Conservation (phyloP, 2,797 vertebrate species). For the Antennarius maculatus region DNA sequence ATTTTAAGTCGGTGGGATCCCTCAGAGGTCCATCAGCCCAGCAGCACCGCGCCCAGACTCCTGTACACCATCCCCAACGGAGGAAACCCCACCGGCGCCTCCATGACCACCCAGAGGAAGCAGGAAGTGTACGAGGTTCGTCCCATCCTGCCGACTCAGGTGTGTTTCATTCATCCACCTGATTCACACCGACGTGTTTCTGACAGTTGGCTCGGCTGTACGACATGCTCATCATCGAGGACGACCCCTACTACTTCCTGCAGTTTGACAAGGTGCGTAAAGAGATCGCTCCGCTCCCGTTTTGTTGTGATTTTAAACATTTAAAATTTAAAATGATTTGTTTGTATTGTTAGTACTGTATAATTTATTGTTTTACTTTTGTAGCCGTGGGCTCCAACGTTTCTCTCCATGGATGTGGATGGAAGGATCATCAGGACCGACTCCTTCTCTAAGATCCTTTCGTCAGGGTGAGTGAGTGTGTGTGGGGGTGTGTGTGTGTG, state of each 20-base stretch:
- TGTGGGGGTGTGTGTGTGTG: conserved; percentile 4
- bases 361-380: background rate
- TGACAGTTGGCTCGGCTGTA: conserved; percentile 85
- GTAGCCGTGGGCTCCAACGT: conserved; percentile 83
- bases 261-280: conserved; percentile 85
- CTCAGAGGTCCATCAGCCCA: conserved; percentile 72
- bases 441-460: conserved; percentile 88
- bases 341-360: background rate
- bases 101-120: conserved; percentile 85
- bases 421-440: conserved; percentile 84
- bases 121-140: conserved; percentile 85
- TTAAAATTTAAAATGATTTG: background rate
- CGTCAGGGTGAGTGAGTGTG: conserved; percentile 78
- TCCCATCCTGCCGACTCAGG: background rate
- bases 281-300: background rate
- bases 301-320: background rate
- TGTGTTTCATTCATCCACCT: conserved; percentile 20
- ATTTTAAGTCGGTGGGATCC: conserved; percentile 84
- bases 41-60: conserved; percentile 72
- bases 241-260: conserved; percentile 91
- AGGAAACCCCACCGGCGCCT: conserved; percentile 87
- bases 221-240: conserved; percentile 89
- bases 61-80: conserved; percentile 90
- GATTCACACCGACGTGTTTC: background rate
- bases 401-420: conserved; percentile 87